Percentiles rank a stretch among this genome's conserved stretches.
Evolutionary conservation across 1,140 invertebrate genomes (phyloP).

Genomic region (Drosophila parabipectinata): DNA sequence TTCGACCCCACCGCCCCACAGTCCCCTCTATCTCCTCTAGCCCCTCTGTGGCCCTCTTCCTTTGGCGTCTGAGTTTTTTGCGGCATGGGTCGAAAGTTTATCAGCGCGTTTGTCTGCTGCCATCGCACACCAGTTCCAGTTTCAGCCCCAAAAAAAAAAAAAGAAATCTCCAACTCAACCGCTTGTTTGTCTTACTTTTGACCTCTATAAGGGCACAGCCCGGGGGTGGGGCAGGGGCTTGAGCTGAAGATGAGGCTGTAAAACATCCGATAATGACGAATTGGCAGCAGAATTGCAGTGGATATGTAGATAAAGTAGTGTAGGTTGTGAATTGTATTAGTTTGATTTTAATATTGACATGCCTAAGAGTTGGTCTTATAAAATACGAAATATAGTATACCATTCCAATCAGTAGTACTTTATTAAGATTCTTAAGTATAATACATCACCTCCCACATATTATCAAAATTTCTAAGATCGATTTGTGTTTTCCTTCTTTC

Average conservation of each 20-base stretch:
- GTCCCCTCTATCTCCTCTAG: not conserved
- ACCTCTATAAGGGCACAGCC: constrained; percentile 70
- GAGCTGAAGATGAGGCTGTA: constrained; percentile 7
- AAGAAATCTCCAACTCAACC: constrained; percentile 47
- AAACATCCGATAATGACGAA: constrained; percentile 69
- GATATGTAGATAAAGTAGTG: not conserved
- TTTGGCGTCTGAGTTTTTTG: constrained; percentile 46
- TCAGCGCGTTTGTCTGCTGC: constrained; percentile 68
- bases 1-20: constrained; percentile 22
- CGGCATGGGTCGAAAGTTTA: constrained; percentile 68
- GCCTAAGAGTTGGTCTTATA: not conserved
- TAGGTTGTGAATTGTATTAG: not conserved
- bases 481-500: constrained; percentile 28
- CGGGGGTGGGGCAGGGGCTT: constrained; percentile 2
- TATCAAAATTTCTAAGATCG: not conserved
- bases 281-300: constrained; percentile 15
- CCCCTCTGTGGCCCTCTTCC: not conserved
- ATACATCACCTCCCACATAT: not conserved
- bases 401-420: no score
- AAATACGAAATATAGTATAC: no score
- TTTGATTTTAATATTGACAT: not conserved
- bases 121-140: constrained; percentile 45
- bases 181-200: constrained; percentile 82
- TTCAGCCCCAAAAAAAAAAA: constrained; percentile 18
- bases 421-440: no score